A percentile compares a stretch with the other conserved stretches of the same genome.
Evolutionary conservation across 92 coral and sea anemone genomes (phyloP).

Genomic region (Muricea muricata): DNA sequence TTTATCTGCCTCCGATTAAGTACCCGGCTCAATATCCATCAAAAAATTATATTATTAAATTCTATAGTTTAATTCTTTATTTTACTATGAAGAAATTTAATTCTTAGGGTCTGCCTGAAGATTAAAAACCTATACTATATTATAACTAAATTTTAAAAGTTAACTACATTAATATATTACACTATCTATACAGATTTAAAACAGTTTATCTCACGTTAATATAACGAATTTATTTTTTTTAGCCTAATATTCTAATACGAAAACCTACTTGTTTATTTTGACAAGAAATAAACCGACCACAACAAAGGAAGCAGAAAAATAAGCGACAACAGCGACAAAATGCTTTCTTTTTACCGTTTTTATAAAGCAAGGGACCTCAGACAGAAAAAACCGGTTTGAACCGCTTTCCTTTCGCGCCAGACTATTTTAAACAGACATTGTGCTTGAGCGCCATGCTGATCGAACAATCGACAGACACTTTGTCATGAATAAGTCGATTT

Average conservation of each 20-base stretch:
- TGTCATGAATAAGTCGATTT: neutral
- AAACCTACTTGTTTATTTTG: slow-evolving; percentile 19
- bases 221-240: neutral
- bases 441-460: neutral
- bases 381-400: slow-evolving; percentile 22
- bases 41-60: neutral
- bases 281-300: slow-evolving; percentile 16
- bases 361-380: neutral
- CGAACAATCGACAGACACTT: neutral
- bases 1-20: neutral
- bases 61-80: neutral
- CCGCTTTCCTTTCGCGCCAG: slow-evolving; percentile 19
- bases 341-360: slow-evolving; percentile 4
- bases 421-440: neutral
- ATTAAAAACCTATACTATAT: neutral
- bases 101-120: slow-evolving; percentile 17
- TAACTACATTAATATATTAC: neutral
- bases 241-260: too few relatives aligned
- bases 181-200: neutral
- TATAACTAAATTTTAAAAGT: neutral
- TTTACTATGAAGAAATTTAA: slow-evolving; percentile 15
- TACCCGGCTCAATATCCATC: slow-evolving; percentile 8
- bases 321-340: slow-evolving; percentile 3
- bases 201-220: neutral
- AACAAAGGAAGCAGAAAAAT: slow-evolving; percentile 23